A percentile compares a stretch with the other conserved stretches of the same genome.
phyloP scores from a whole-genome alignment of 2,113 vertebrate genomes.

The Polypterus senegalus region DNA sequence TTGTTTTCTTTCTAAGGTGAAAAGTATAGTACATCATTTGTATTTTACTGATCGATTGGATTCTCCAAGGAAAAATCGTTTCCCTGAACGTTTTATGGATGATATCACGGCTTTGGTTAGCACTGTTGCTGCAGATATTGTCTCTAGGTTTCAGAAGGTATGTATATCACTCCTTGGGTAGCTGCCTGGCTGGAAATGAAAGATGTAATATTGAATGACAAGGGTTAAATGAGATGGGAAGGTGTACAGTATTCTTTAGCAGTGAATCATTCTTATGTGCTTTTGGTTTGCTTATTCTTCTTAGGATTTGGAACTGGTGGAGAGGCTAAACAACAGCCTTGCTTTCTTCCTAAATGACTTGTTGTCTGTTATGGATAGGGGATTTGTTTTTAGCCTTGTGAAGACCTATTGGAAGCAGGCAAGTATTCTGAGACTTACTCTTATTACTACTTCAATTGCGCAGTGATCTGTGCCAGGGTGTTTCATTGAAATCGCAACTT shows the following conservation, averaged over 20 bases:
- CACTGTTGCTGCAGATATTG: constrained; percentile 86
- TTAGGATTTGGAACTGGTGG: constrained; percentile 90
- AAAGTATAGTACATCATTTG: constrained; percentile 95
- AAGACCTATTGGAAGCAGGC: constrained; percentile 96
- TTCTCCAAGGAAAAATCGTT: constrained; percentile 78
- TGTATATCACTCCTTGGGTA: background rate
- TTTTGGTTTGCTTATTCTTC: constrained; percentile 12
- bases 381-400: constrained; percentile 83
- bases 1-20: constrained; percentile 57
- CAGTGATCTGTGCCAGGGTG: background rate
- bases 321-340: constrained; percentile 88
- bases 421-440: constrained; percentile 5
- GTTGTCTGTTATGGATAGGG: constrained; percentile 93
- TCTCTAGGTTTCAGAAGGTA: constrained; percentile 95
- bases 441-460: background rate
- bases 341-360: constrained; percentile 95
- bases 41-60: constrained; percentile 94
- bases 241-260: too few species aligned
- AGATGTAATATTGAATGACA: too few species aligned
- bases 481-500: background rate
- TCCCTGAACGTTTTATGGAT: constrained; percentile 97
- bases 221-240: too few species aligned
- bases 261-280: background rate
- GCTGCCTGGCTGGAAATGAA: background rate
- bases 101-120: constrained; percentile 89